These are phyloP conservation scores for Hipparchia sbordonii DNA, from an alignment of 2,888 invertebrate genomes.

Conservation along the genomic window DNA sequence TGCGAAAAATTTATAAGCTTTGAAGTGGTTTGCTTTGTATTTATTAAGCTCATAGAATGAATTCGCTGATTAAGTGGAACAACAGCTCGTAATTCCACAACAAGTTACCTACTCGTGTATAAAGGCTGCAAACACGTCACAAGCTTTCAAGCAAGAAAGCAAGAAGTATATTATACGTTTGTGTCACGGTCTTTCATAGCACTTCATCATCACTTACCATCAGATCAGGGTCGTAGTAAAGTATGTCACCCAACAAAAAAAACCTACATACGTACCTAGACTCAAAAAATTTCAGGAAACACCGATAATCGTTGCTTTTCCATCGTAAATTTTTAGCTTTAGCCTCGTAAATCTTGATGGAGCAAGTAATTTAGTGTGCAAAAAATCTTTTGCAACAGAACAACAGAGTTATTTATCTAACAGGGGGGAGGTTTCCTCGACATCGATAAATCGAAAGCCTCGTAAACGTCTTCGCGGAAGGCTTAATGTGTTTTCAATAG, in stretches of 20 bases:
- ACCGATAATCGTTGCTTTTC: conserved; percentile 10
- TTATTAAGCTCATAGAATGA: neutral
- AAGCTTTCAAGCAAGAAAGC: no score
- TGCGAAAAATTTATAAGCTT: conserved; percentile 1
- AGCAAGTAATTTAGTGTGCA: conserved; percentile 34
- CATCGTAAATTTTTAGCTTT: conserved; percentile 25
- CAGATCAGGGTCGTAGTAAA: neutral
- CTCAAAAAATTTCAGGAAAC: conserved; percentile 7
- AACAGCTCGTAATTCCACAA: no score
- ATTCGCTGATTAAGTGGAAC: no score
- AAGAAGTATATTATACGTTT: no score
- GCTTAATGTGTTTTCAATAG: conserved; percentile 64
- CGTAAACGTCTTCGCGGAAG: conserved; percentile 58
- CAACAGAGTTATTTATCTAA: conserved; percentile 43
- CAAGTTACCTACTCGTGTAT: no score
- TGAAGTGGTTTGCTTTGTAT: neutral
- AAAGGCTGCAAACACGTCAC: no score
- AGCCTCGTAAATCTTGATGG: conserved; percentile 29
- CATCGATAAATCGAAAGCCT: conserved; percentile 55
- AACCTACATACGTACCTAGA: neutral
- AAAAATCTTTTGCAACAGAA: conserved; percentile 37
- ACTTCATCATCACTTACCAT: neutral
- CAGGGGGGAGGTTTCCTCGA: conserved; percentile 43
- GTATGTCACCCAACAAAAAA: no score
- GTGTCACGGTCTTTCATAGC: no score